Evolutionary conservation across 2,113 vertebrate species (phyloP), one percentile per base, ranked within the genome.

Genomic region (Ancistrus triradiatus): DNA sequence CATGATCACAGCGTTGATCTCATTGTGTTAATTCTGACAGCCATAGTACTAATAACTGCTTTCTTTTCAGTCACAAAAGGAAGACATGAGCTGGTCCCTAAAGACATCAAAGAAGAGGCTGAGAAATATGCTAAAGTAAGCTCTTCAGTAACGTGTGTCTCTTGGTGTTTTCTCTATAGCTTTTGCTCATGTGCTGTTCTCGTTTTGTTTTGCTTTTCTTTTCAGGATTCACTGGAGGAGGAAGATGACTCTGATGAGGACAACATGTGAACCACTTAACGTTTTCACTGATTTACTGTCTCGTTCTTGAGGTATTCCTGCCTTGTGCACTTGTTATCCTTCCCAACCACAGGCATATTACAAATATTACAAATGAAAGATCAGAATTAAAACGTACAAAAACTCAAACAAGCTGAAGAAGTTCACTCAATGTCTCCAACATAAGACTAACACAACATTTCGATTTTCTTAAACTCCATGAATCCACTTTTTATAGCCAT

Each of bases 211-310:
- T 67, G 80, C 25, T 83, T 17, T 53, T 84, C n/a, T 57, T n/a
- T 69, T 70, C 74, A 98, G 96, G 96, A 99, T 72, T 96, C 95
- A 68, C 82, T 99, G 87, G 95, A 98, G 80, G 96, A 99, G 77
- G 96, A 99, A 47, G 96, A 99, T 60, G 96, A 99, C 84, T 98
- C 96, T 19, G 96, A 99, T 0, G 96, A 98, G 82, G 95, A 98
- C 76, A 98, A 99, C 82, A 98, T 99, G 95, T 99, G 88, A 89
- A 72, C 13, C 5, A 7, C 53, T 24, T 18, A 42, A 44, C 43
- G 15, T 28, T 42, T 42, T 42, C 38, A 42, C 38, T 42, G 14
- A n/a, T n/a, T 42, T 14, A 11, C 2, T 42, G 11, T 42, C 14
- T 15, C 13, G n/a, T 5, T 42, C 38, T 6, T 42, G 38, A 6